Base-by-base conservation (phyloP, 2,113 vertebrate genomes). In the Salvator merianae region DNA sequence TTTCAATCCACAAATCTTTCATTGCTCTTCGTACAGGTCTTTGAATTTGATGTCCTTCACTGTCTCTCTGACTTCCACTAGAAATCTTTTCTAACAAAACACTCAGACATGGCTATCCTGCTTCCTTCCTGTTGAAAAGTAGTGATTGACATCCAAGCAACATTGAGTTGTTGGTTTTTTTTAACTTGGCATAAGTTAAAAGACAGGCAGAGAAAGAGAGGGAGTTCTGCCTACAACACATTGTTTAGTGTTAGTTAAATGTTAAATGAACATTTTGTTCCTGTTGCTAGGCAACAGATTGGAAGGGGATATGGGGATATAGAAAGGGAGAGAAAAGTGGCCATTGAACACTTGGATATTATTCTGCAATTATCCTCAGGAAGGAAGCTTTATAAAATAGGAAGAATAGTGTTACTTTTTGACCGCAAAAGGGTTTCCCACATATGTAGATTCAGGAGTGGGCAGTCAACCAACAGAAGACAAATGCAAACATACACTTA, bases 261-360 rank as follows among this genome's bases (percentile, higher is more conserved):
- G 77, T 85, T 85, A 79, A 85, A 79, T 85, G 77, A 85, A 72
- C 76, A 79, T 69, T 85, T 85, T 85, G 83, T 85, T 85, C 77
- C 24, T 34, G 77, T 85, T 79, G 69, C 83, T 59, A 73, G 40
- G 83, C 68, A 72, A 85, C 70, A 85, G 76, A 79, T 65, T 79
- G 83, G 70, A 82, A 76, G 28, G 81, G 36, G 9, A 30, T 65
- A 70, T 77, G 62, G 14, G 62, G 73, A 76, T 32, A 76, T 3
- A 72, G 68, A 59, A 59, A 59, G 18, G 65, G 53, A 72, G 30
- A 72, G 53, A 79, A 59, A 84, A 77, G 30, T 79, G 38, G 38
- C n/a, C 68, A 79, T 65, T 73, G 76, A 85, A 72, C 50, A 73
- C 68, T 79, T 50, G 83, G 55, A 79, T 73, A 85, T 85, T 85